Base-by-base conservation (phyloP, 2,888 invertebrate genomes). In the Geophilus truncorum region DNA sequence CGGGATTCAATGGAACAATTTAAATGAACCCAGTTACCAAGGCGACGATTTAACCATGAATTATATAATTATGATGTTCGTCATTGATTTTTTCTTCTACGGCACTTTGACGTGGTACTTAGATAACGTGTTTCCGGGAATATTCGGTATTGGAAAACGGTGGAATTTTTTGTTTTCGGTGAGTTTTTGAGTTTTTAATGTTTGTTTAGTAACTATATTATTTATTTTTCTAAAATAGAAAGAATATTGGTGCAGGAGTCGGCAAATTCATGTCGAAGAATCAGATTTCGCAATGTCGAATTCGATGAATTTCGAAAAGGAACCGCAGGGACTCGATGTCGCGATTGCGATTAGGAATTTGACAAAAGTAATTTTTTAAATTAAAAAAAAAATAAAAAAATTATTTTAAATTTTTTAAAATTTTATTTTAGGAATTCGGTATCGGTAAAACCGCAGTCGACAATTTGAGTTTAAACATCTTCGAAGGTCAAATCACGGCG, bases 401-500 rank as follows among this genome's bases (percentile, higher is more conserved):
- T 45, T 45, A 4, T 6, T 45, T 45, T 6, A 45, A 45, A 7
- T 12, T 12, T 12, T n/a, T n/a, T 4, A 45, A 45, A 83, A 83
- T n/a, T n/a, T n/a, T n/a, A n/a, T n/a, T n/a, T n/a, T n/a, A n/a
- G n/a, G n/a, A n/a, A n/a, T n/a, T n/a, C n/a, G n/a, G n/a, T n/a
- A n/a, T n/a, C n/a, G 36, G 77, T 1, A 32, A 77, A 36, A 30
- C 88, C 3, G 95, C 93, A 21, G 91, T 96, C 0, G 89, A 91
- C 84, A 89, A 92, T 2, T 92, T 94, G 45, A 93, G 93, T 85
- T 87, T 94, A 81, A 93, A 93, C 81, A 93, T 95, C 82, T 95
- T 94, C 87, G 93, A 94, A 86, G 94, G 91, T 0, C 94, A 95
- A 87, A 94, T 95, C 82, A 95, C 94, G 0, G 94, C 94, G 0